Conservation (phyloP, 2,113 vertebrate species). For the Apaloderma vittatum region DNA sequence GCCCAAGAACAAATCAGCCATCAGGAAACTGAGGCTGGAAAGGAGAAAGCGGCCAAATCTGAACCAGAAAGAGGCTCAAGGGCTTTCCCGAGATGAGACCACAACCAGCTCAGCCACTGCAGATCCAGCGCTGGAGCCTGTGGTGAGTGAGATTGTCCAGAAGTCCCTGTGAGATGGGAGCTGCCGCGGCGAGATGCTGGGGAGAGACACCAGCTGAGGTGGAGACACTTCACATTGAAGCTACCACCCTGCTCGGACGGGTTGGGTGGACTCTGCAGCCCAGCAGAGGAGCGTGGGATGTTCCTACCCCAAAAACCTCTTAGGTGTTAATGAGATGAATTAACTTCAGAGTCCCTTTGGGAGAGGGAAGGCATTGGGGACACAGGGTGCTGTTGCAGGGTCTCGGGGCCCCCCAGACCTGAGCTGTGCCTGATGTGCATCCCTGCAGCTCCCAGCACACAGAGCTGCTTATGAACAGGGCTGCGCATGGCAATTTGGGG, state of each 20-base stretch:
- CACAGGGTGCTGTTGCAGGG: no score
- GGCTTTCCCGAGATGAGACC: background rate
- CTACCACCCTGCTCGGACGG: background rate
- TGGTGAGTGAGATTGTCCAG: rapidly evolving
- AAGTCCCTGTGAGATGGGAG: background rate
- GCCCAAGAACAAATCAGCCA: background rate
- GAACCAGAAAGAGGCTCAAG: background rate
- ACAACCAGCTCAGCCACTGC: background rate
- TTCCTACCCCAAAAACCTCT: background rate
- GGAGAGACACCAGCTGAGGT: rapidly evolving
- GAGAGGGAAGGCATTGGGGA: background rate
- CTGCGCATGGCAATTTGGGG: background rate
- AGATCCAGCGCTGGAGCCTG: rapidly evolving
- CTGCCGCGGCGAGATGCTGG: rapidly evolving
- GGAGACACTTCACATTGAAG: background rate
- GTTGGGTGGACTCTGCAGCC: rapidly evolving
- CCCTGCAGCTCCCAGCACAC: background rate
- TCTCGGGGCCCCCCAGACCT: background rate
- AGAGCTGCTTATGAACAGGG: background rate
- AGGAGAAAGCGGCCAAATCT: background rate
- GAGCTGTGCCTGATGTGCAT: background rate
- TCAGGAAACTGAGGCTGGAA: background rate
- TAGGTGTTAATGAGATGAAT: background rate
- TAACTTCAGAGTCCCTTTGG: rapidly evolving
- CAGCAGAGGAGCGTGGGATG: rapidly evolving